Evolutionary conservation across 2,113 vertebrate species (phyloP).

Genomic region (Alexandromys fortis): DNA sequence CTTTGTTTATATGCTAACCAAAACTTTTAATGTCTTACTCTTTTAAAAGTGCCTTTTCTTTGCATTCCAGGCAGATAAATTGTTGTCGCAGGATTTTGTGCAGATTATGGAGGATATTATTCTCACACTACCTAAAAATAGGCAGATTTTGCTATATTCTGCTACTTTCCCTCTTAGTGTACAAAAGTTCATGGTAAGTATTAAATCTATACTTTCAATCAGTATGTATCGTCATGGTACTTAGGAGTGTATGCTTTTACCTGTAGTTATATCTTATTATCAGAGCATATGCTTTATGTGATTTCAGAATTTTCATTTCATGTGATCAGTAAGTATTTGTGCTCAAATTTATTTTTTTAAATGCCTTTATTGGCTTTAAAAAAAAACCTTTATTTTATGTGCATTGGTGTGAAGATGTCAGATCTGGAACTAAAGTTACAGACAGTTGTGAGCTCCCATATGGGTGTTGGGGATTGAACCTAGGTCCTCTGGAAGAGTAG

Average conservation of each 20-base stretch:
- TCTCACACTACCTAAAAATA: slow-evolving; percentile 96
- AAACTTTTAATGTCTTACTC: background rate
- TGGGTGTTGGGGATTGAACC: too few relatives aligned
- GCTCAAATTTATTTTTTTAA: too few relatives aligned
- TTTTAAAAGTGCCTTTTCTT: slow-evolving; percentile 45
- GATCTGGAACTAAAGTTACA: too few relatives aligned
- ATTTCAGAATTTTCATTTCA: slow-evolving; percentile 17
- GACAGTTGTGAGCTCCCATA: too few relatives aligned
- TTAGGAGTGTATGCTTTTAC: background rate
- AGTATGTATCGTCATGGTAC: background rate
- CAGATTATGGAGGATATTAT: slow-evolving; percentile 99
- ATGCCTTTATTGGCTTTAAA: too few relatives aligned
- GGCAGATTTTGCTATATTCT: slow-evolving; percentile 99
- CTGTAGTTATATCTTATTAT: background rate
- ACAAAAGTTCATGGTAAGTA: slow-evolving; percentile 98
- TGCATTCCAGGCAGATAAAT: slow-evolving; percentile 94
- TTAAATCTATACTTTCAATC: background rate
- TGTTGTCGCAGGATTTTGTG: slow-evolving; percentile 99
- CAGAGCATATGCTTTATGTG: background rate
- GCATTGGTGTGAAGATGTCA: too few relatives aligned
- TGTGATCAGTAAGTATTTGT: slow-evolving; percentile 22
- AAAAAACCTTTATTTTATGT: too few relatives aligned
- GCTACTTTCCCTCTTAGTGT: slow-evolving; percentile 99
- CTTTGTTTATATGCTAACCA: background rate
- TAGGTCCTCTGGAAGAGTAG: too few relatives aligned